Evolutionary conservation across 2,797 vertebrate species (phyloP), one percentile per base, ranked within the genome.

Genomic region (Xenops minutus): DNA sequence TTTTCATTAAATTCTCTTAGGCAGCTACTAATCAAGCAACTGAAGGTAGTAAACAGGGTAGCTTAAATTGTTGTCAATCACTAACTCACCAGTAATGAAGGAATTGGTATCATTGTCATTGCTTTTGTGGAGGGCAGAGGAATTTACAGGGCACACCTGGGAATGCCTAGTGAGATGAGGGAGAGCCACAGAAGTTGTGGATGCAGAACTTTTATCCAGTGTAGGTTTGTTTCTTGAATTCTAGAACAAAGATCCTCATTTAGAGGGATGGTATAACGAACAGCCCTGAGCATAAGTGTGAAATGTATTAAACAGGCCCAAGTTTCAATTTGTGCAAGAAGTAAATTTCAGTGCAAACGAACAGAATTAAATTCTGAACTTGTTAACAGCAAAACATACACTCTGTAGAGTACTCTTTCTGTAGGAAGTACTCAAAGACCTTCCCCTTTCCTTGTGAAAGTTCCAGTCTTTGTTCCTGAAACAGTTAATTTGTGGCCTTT

Each of bases 401-500:
- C 92, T 85, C 27, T 79, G 23, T 67, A 68, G 5, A 1, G 15
- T 88, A 58, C 46, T 61, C 34, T 46, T 51, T 32, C 32, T 90
- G 30, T 20, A 75, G 24, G 34, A 88, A 32, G 24, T 89, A 49
- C 22, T 63, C 71, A 79, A 89, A 91, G 51, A 89, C 37, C 24
- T 66, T 86, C 67, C n/a, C 49, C n/a, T 88, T 92, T 96, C 51
- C 63, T 73, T 88, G 55, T 87, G 71, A 71, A 64, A 85, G 49
- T 69, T 95, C 56, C 61, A 69, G 88, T 71, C 55, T 96, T 90
- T 93, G 64, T 59, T 93, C 67, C 46, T 5, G 2, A 74, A 93
- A 81, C 64, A 89, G 54, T 64, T 81, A 58, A 94, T 97, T 92
- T 89, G 51, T 96, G 63, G 54, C 66, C 83, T 92, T 88, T 85